phyloP scores from a whole-genome alignment of 2,797 vertebrate species.

The Rhinatrema bivittatum region DNA sequence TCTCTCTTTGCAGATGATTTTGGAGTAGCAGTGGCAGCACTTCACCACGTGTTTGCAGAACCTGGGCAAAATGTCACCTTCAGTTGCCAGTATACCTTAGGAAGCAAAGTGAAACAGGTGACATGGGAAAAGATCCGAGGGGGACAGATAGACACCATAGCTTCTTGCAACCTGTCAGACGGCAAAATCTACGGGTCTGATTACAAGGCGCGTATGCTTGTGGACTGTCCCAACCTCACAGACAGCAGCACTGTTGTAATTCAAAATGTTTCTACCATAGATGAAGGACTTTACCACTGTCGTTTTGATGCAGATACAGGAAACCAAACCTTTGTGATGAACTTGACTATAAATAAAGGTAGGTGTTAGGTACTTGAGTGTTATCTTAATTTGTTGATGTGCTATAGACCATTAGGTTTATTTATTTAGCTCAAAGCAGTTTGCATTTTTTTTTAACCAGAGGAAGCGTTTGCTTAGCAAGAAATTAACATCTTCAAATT shows the following conservation, averaged over 20 bases:
- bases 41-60: conserved; percentile 13
- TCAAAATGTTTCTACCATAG: conserved; percentile 29
- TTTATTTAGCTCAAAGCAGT: too few species aligned
- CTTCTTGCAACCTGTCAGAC: conserved; percentile 42
- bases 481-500: too few species aligned
- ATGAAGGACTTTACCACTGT: conserved; percentile 56
- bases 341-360: conserved; percentile 49
- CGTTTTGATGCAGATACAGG: conserved; percentile 35
- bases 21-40: conserved; percentile 6
- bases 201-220: conserved; percentile 38
- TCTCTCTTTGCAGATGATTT: conserved; percentile 46
- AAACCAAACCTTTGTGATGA: conserved; percentile 37
- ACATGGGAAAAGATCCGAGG: conserved; percentile 54
- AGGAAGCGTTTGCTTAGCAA: too few species aligned
- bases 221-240: conserved; percentile 42
- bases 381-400: too few species aligned
- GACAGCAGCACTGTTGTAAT: conserved; percentile 34
- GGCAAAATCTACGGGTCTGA: conserved; percentile 37
- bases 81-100: conserved; percentile 32
- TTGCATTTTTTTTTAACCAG: too few species aligned
- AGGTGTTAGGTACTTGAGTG: conserved; percentile 1
- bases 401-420: too few species aligned
- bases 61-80: conserved; percentile 51
- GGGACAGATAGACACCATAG: conserved; percentile 34
- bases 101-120: conserved; percentile 29